Conservation (phyloP, 2,113 vertebrate genomes). For the Anthoscopus minutus region DNA sequence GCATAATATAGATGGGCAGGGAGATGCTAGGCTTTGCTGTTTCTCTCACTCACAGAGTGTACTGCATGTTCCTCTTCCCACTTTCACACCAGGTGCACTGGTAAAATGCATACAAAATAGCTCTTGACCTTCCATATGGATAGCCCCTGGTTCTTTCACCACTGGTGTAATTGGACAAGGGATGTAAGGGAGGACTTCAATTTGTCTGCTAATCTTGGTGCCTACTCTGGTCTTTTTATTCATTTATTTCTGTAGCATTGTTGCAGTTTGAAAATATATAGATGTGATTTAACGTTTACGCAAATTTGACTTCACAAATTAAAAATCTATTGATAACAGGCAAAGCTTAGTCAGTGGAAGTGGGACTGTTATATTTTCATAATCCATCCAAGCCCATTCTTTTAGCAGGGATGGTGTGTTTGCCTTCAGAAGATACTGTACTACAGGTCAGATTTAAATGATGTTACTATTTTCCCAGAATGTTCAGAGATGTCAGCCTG, state of each 20-base stretch:
- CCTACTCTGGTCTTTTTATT: background rate
- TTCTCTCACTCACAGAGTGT: background rate
- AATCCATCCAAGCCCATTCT: background rate
- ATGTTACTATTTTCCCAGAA: background rate
- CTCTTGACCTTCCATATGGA: background rate
- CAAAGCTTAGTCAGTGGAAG: background rate
- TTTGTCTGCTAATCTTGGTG: background rate
- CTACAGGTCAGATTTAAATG: background rate
- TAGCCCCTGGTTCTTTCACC: background rate
- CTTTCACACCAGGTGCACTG: background rate
- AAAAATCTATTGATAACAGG: background rate
- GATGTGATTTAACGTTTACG: background rate
- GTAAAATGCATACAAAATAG: background rate
- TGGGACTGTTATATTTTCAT: background rate
- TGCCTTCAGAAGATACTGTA: background rate
- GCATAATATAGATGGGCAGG: background rate
- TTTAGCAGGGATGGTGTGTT: background rate
- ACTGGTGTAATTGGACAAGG: background rate
- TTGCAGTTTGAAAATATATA: background rate
- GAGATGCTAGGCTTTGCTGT: background rate
- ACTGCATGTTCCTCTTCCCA: background rate
- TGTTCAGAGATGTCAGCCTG: background rate
- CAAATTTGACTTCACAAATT: background rate
- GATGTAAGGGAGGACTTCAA: background rate
- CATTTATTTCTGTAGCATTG: background rate